Evolutionary conservation across 2,113 vertebrate genomes (phyloP), one percentile per base, ranked within the genome.

Genomic region (Tachuris rubrigastra): DNA sequence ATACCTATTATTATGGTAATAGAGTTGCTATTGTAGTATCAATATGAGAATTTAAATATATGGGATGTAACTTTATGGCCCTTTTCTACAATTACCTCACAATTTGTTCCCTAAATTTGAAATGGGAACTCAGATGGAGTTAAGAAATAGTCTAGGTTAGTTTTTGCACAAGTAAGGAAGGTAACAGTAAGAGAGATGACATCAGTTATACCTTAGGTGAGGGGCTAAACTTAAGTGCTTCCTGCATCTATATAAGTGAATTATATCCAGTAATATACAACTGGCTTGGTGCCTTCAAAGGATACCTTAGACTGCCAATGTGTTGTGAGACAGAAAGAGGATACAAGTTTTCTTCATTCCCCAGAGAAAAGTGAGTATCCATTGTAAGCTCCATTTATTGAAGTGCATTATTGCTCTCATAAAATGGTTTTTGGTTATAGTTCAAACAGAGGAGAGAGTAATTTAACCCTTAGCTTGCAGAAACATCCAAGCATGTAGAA

Each of bases 1-100:
- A 91, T 91, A 75, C 58, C 79, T 79, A 95, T 95, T 91, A 92
- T 95, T 97, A 97, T 97, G 96, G 92, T 98, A 98, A 98, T 98
- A 68, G 87, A 85, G 80, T 88, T 90, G 84, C 93, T 97, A 93
- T 97, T 95, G 89, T 96, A 97, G 88, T 97, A 97, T 95, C 79
- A 95, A 65, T 93, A 96, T 89, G 60, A 93, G 94, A 96, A 95
- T 85, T 95, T 92, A 71, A 81, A 50, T 87, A 94, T 87, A 58
- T 53, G 55, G 22, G 67, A 17, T 96, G 18, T 91, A 94, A 75
- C n/a, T 90, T 93, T 60, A 75, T 58, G 52, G 6, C 44, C 14
- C 14, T 77, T 85, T 93, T 52, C 28, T 62, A 15, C 30, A 11
- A 66, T 89, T 87, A 5, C 35, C 33, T 82, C 31, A 67, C 28